Evolutionary conservation across 2,113 vertebrate species (phyloP).

Genomic region (Syngnathus floridae): DNA sequence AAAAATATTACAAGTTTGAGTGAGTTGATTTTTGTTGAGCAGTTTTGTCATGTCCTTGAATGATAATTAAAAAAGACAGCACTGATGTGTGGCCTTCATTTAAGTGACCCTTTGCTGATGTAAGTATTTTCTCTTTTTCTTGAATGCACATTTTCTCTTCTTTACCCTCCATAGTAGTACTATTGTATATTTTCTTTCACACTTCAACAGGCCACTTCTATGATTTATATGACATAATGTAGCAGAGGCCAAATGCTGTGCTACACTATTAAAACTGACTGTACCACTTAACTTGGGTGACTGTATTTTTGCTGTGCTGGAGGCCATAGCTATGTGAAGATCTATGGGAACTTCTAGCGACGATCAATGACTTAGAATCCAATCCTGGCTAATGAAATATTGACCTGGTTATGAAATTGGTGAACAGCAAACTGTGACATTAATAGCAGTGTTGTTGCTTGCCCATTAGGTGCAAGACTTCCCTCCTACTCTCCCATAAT

Average conservation of each 20-base stretch:
- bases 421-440: neutral
- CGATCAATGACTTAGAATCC: constrained; percentile 6
- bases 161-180: neutral
- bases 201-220: neutral
- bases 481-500: neutral
- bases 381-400: neutral
- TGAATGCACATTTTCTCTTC: neutral
- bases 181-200: neutral
- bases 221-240: neutral
- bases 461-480: neutral
- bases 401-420: neutral
- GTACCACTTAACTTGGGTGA: constrained; percentile 3
- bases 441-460: neutral
- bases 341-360: neutral
- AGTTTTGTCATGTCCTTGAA: no score
- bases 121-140: no score
- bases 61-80: no score
- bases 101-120: no score
- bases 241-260: neutral
- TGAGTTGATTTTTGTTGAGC: no score
- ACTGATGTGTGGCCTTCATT: no score
- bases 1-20: no score
- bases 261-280: neutral
- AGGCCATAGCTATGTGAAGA: neutral
- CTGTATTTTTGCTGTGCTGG: neutral